Evolutionary conservation across 1,140 invertebrate species (phyloP), one percentile per base, ranked within the genome.

Genomic region (Panulirus ornatus): DNA sequence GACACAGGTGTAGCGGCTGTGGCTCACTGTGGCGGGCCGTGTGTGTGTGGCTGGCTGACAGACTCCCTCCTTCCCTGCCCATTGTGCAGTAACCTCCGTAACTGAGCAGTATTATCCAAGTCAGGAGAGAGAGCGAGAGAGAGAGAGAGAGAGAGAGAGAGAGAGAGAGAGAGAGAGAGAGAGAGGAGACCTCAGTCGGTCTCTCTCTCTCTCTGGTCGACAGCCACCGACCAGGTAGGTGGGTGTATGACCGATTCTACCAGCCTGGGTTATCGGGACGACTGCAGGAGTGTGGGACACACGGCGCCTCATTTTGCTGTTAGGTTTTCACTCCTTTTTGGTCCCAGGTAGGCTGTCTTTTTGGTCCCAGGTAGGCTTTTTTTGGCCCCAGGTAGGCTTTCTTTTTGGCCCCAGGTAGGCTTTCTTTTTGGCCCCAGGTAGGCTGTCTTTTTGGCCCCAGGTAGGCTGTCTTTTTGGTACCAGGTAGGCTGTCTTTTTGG

Each of bases 131-230:
- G n/a, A n/a, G n/a, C n/a, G n/a, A n/a, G n/a, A n/a, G n/a, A n/a
- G n/a, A n/a, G 51, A 58, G 51, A 58, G 51, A 58, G 70, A 73
- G 70, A 34, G 70, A 73, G 30, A 34, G 70, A 73, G 16, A 73
- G 30, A 14, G 40, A 76, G 16, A 16, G 40, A 40, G 34, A 16
- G 34, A n/a, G 36, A 76, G 36, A 42, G 73, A 76, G 40, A 40
- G 34, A 22, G 30, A 36, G 38, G 30, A 9, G 8, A 8, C n/a
- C n/a, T n/a, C n/a, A n/a, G n/a, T n/a, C n/a, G n/a, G n/a, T n/a
- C n/a, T n/a, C n/a, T n/a, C n/a, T n/a, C n/a, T n/a, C n/a, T n/a
- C n/a, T n/a, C n/a, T n/a, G n/a, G n/a, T 9, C n/a, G 40, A 76
- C 30, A 76, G 40, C n/a, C 11, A 76, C 9, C 8, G 73, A 42